Evolutionary conservation across 2,888 invertebrate species (phyloP).

Genomic region (Lacanobia wlatinum): DNA sequence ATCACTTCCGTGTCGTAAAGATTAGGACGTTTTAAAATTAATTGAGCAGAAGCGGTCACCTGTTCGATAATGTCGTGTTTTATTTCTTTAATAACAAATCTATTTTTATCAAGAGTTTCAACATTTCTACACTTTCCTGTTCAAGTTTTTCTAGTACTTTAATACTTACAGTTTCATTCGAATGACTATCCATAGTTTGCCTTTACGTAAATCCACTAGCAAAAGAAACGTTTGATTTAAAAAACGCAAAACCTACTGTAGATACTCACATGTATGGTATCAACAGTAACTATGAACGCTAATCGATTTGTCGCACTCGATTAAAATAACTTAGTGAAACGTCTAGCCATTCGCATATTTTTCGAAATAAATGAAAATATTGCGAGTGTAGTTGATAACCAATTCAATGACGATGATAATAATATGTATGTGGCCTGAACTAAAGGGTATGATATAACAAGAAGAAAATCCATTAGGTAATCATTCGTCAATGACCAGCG

Average conservation of each 20-base stretch:
- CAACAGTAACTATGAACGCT: constrained; percentile 13
- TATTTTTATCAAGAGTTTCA: not conserved
- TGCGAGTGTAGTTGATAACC: not conserved
- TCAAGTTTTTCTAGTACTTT: not conserved
- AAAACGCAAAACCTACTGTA: not conserved
- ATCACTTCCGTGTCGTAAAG: constrained; percentile 35
- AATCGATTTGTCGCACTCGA: constrained; percentile 50
- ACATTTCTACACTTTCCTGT: not conserved
- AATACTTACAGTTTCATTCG: not conserved
- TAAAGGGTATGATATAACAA: not conserved
- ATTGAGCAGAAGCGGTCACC: constrained; percentile 6
- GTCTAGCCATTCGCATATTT: constrained; percentile 23
- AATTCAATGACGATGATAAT: not conserved
- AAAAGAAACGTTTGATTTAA: not conserved
- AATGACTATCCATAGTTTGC: not conserved
- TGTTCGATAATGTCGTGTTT: not conserved
- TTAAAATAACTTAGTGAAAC: constrained; percentile 38
- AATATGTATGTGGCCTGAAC: not conserved
- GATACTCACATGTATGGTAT: constrained; percentile 6
- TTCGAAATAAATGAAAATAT: constrained; percentile 6
- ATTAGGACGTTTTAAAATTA: constrained; percentile 32
- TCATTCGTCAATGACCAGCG: too few species aligned
- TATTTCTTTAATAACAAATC: not conserved
- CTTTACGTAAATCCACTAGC: not conserved
- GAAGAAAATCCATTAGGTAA: not conserved